Base-by-base conservation (phyloP, 2,113 vertebrate species). In the Sakesphorus luctuosus region DNA sequence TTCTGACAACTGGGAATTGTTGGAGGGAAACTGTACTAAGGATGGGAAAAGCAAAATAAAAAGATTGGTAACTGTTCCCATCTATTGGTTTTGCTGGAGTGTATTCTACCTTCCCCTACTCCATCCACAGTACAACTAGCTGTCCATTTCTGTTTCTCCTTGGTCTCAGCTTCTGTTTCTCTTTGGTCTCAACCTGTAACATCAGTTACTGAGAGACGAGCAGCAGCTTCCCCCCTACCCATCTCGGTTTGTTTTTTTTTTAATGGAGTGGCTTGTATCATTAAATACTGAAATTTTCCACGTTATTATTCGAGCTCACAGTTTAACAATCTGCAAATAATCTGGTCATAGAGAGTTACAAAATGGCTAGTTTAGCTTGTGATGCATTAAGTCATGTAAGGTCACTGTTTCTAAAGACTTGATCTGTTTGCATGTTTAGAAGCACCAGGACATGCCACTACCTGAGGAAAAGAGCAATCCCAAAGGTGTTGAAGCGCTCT, bases 401-500 rank as follows among this genome's bases (percentile, higher is more conserved):
- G n/a, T 44, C 40, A 56, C 59, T 84, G 59, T 91, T 94, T 96
- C 79, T 97, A 59, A 88, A 84, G 20, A 55, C 71, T 88, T 81
- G 7, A 40, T 92, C 7, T 96, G 38, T 94, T 94, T 85, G 1
- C 44, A 4, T 96, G 29, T 80, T 81, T 83, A 98, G 98, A 97
- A 97, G 47, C 98, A 97, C 87, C 97, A 98, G 56, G 97, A 96
- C 78, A 86, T 93, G 59, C 98, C 97, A 0, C 97, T 98, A 72
- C 98, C 98, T 12, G 98, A 99, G 94, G 98, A 99, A 53, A 98
- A 98, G 91, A 98, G 98, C 44, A 98, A 97, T 89, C 99, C 99
- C 14, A 94, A 85, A 33, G 99, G 99, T 2, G 92, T 98, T 6
- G 99, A 99, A 97, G 99, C 98, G 29, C 97, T 99, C 53, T 99